Percentiles rank a stretch among this genome's conserved stretches.
Conservation (phyloP, 2,797 vertebrate species). For the Dromococcyx pavoninus region DNA sequence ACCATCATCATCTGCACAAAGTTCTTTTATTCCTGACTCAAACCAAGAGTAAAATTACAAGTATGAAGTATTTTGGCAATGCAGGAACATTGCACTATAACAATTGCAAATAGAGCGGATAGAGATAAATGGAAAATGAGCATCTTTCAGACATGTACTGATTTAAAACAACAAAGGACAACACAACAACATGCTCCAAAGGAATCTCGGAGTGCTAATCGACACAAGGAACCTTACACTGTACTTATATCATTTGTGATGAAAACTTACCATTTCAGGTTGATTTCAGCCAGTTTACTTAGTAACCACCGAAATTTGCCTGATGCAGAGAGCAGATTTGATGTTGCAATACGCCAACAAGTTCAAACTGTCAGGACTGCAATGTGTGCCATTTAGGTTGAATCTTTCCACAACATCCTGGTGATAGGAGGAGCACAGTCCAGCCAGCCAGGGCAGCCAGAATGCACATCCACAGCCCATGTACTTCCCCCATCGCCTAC, state of each 20-base stretch:
- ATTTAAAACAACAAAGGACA: neutral
- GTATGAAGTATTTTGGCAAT: neutral
- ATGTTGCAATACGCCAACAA: neutral
- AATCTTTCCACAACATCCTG: neutral
- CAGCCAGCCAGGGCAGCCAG: too few relatives aligned
- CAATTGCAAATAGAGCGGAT: neutral
- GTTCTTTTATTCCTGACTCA: neutral
- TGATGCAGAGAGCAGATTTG: neutral
- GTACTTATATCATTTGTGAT: accelerated
- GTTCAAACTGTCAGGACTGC: neutral
- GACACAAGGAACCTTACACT: too few relatives aligned
- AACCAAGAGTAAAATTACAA: neutral
- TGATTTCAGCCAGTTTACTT: neutral
- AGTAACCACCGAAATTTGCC: too few relatives aligned
- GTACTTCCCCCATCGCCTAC: neutral
- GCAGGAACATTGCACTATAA: neutral
- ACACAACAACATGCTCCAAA: neutral
- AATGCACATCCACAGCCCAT: neutral
- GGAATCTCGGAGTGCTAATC: neutral
- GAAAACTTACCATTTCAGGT: neutral
- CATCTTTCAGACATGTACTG: neutral
- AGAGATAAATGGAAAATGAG: neutral
- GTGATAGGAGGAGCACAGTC: neutral
- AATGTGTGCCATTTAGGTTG: neutral
- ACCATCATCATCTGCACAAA: neutral